phyloP scores from a whole-genome alignment of 2,888 invertebrate species.

The Ferrisia virgata region DNA sequence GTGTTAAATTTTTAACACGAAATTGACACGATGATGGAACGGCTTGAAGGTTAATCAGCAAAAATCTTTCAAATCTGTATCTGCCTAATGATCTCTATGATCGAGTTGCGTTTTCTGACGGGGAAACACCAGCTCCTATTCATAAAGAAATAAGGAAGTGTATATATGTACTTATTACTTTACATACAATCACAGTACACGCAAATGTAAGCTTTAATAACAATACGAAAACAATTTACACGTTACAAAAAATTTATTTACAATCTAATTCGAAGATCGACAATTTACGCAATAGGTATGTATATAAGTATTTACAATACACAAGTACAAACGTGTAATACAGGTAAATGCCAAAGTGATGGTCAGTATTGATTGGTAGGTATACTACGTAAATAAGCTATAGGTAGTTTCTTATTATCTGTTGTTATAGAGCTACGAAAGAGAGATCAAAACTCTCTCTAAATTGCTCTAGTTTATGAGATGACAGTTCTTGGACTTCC shows the following conservation, averaged over 20 bases:
- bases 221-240: background rate
- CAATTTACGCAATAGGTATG: background rate
- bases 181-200: background rate
- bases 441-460: too few relatives aligned
- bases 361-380: background rate
- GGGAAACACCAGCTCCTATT: background rate
- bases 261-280: background rate
- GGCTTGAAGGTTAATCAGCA: background rate
- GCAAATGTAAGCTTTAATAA: background rate
- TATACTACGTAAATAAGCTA: too few relatives aligned
- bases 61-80: background rate
- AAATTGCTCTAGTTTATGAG: too few relatives aligned
- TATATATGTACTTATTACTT: too few relatives aligned
- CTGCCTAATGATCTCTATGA: background rate
- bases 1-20: background rate
- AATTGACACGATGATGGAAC: background rate
- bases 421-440: too few relatives aligned
- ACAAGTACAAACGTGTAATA: background rate
- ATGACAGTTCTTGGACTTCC: too few relatives aligned
- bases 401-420: too few relatives aligned
- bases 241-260: background rate
- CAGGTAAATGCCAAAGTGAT: background rate
- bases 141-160: background rate
- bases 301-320: background rate
- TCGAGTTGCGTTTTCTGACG: background rate